Percentiles rank a stretch among this genome's conserved stretches.
Conservation (phyloP, 2,797 vertebrate genomes). For the Manis pentadactyla region DNA sequence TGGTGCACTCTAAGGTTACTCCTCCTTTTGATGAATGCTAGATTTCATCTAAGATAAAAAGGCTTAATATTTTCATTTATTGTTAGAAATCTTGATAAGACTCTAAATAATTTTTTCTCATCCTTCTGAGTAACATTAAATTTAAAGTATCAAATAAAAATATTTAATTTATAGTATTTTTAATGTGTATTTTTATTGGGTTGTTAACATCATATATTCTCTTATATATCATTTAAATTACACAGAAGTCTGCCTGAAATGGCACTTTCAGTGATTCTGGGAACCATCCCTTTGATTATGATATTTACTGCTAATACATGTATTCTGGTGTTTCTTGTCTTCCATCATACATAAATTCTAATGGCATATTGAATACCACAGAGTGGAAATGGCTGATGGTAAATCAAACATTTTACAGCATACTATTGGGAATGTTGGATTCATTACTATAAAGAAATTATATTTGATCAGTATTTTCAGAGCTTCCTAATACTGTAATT, state of each 20-base stretch:
- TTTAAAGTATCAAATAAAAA: constrained; percentile 57
- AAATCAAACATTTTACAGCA: background rate
- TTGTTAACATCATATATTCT: constrained; percentile 19
- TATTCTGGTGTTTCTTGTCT: constrained; percentile 40
- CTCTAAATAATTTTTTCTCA: constrained; percentile 44
- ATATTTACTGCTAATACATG: constrained; percentile 47
- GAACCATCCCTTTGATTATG: constrained; percentile 35
- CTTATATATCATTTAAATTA: constrained; percentile 42
- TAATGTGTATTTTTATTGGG: constrained; percentile 21
- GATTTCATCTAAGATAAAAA: background rate
- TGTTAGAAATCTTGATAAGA: constrained; percentile 32
- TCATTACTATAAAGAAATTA: constrained; percentile 34
- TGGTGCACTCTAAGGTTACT: background rate
- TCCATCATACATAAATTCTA: constrained; percentile 7
- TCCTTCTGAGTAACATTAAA: constrained; percentile 52
- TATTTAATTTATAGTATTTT: constrained; percentile 37
- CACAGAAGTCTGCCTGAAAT: constrained; percentile 23
- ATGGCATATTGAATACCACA: background rate
- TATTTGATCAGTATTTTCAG: constrained; percentile 48
- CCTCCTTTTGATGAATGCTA: background rate
- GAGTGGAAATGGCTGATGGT: background rate
- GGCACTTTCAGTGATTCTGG: constrained; percentile 59
- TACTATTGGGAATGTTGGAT: background rate
- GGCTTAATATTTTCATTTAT: background rate
- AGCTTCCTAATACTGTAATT: constrained; percentile 48